Base-by-base conservation (phyloP, 1,140 invertebrate species). In the Drosophila equinoxialis region DNA sequence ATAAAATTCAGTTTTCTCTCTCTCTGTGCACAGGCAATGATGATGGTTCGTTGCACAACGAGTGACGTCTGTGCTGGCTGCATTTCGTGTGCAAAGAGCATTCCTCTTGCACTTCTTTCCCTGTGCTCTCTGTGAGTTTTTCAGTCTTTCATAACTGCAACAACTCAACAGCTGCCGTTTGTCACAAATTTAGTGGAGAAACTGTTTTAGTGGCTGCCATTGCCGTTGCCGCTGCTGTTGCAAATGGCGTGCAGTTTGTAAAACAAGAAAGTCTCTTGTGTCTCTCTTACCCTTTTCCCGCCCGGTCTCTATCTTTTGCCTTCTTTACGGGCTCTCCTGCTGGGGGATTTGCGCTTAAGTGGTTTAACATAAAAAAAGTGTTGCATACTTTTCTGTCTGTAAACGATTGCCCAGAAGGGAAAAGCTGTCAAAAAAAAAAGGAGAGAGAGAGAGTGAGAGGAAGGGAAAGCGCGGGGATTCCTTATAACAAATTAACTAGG, bases 181-280 rank as follows among this genome's bases (percentile, higher is more conserved):
- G 81, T 86, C 82, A 80, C 82, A 81, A 71, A 74, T 75, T 74
- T 85, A 68, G 58, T 82, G 77, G 65, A 78, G 70, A 23, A 74
- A 30, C 68, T 71, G 41, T 58, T 45, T 73, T 35, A 71, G 48
- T 48, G 65, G 60, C 26, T 73, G 48, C 67, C 67, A 71, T 39
- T 55, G 30, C 68, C 66, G 72, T 60, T 75, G 72, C 66, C 69
- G 39, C 45, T 51, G 51, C 70, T 72, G 78, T 48, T 62, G 33
- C 69, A 70, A 77, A 68, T 77, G 74, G 69, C 73, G 39, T 77
- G 81, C 81, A 75, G 68, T 79, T 77, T 66, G 62, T 63, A 54
- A 76, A 73, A 72, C 65, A 68, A 59, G 37, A 37, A 20, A 14
- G 14, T 35, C 60, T 39, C 60, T 20, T 48, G 54, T 51, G 20